Conservation (phyloP, 2,797 vertebrate genomes). For the Natrix natrix region DNA sequence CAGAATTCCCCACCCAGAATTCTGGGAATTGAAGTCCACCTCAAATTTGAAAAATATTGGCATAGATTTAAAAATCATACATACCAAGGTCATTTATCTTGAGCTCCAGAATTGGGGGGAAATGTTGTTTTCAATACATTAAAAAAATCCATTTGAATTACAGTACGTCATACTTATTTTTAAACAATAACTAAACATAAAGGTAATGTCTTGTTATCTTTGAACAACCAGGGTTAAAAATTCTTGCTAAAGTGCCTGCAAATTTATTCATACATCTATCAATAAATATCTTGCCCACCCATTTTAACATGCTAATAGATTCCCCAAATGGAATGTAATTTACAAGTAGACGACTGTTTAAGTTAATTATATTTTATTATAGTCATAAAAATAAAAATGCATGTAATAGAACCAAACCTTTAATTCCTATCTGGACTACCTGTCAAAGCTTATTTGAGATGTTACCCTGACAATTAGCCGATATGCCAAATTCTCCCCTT, state of each 20-base stretch:
- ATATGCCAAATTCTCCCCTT: not conserved
- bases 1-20: not conserved
- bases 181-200: not conserved
- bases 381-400: not conserved
- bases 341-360: not conserved
- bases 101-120: not conserved
- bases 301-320: not conserved
- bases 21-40: not conserved
- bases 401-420: not conserved
- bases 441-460: not conserved
- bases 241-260: not conserved
- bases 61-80: not conserved
- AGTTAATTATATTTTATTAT: not conserved
- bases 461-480: not conserved
- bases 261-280: not conserved
- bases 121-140: not conserved
- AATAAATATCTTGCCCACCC: not conserved
- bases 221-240: not conserved
- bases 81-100: not conserved
- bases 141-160: not conserved
- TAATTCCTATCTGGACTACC: not conserved
- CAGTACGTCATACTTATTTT: not conserved
- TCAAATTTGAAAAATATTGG: not conserved
- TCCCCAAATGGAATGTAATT: not conserved
- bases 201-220: not conserved